These are phyloP conservation scores for Erebia epiphron DNA, from an alignment of 2,888 invertebrate species.

Conservation along the genomic window DNA sequence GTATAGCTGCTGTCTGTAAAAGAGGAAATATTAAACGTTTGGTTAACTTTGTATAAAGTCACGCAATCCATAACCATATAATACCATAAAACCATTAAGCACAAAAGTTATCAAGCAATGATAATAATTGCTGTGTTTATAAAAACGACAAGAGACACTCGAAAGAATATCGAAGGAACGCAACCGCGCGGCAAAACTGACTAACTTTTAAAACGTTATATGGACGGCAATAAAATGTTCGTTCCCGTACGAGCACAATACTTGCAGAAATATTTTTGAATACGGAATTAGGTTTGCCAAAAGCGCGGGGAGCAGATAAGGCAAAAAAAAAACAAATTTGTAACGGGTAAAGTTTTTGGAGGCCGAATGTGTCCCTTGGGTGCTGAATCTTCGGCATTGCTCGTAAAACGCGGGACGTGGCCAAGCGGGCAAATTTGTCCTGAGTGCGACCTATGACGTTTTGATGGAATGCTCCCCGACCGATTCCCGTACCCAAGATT, in stretches of 20 bases:
- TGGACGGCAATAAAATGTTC: slow-evolving; percentile 80
- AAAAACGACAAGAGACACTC: slow-evolving; percentile 58
- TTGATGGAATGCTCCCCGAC: slow-evolving; percentile 80
- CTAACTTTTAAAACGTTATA: slow-evolving; percentile 83
- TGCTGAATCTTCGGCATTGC: slow-evolving; percentile 82
- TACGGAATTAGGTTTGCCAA: slow-evolving; percentile 83
- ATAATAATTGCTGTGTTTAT: slow-evolving; percentile 69
- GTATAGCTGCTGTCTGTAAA: background rate
- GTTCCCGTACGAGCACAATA: slow-evolving; percentile 80
- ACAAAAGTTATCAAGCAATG: slow-evolving; percentile 70
- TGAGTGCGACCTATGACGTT: slow-evolving; percentile 82
- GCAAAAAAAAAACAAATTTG: slow-evolving; percentile 82
- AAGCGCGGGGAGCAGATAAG: slow-evolving; percentile 82
- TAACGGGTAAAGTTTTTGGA: slow-evolving; percentile 84
- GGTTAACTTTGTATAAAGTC: slow-evolving; percentile 30
- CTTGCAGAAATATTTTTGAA: slow-evolving; percentile 83
- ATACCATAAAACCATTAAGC: slow-evolving; percentile 54
- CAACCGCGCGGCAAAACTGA: slow-evolving; percentile 69
- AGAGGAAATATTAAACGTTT: background rate
- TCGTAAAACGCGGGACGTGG: slow-evolving; percentile 83
- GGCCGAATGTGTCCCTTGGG: slow-evolving; percentile 82
- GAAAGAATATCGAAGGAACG: slow-evolving; percentile 52
- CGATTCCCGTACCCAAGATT: slow-evolving; percentile 78
- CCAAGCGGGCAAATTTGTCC: slow-evolving; percentile 82
- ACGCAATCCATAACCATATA: slow-evolving; percentile 42